Evolutionary conservation across 2,113 vertebrate species (phyloP).

Genomic region (Irena cyanogastra): DNA sequence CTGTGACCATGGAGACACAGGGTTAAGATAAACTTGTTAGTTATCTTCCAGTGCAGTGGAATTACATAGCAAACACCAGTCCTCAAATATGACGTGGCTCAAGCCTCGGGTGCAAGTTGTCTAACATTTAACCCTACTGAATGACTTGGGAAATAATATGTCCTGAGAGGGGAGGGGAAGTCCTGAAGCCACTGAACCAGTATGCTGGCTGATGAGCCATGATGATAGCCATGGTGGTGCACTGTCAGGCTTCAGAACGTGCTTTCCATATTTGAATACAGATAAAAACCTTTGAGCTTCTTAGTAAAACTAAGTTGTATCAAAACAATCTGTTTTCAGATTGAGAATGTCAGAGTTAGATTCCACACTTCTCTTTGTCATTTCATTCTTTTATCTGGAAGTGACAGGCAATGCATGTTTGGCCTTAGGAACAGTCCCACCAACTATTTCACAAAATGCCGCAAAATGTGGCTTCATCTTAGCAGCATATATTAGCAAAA

Average conservation of each 20-base stretch:
- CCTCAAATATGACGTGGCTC: conserved; percentile 9
- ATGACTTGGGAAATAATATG: not conserved
- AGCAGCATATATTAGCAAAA: not conserved
- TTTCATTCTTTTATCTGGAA: not conserved
- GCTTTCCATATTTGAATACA: not conserved
- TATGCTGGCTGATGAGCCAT: not conserved
- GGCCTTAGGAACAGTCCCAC: not conserved
- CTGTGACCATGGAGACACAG: conserved; percentile 6
- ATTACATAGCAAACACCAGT: conserved; percentile 8
- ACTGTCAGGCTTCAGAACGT: not conserved
- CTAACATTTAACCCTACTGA: conserved; percentile 25
- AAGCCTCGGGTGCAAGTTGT: not conserved
- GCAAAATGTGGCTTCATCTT: not conserved
- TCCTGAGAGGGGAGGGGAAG: not conserved
- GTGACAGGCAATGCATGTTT: not conserved
- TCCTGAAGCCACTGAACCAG: not conserved
- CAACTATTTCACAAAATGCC: not conserved
- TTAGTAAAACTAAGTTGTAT: not conserved
- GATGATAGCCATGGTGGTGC: rapidly evolving
- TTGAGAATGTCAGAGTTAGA: not conserved
- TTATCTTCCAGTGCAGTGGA: conserved; percentile 40
- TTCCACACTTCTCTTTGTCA: not conserved
- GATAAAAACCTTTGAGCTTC: not conserved
- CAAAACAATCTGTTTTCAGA: not conserved
- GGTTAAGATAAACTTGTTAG: conserved; percentile 58